phyloP scores from a whole-genome alignment of 2,797 vertebrate genomes.

The Telmatherina bonti region DNA sequence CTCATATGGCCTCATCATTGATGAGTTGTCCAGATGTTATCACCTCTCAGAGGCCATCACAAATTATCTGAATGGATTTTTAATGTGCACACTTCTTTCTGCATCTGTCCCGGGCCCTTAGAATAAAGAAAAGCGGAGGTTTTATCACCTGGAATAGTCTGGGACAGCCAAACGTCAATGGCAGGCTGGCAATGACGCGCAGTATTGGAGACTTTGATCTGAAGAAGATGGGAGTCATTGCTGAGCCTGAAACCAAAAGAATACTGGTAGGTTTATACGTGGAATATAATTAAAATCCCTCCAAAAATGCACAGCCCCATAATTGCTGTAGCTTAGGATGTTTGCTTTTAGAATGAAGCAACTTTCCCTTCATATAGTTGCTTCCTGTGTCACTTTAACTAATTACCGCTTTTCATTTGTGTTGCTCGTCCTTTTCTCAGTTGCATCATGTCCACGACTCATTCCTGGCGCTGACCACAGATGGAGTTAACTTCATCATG shows the following conservation, averaged over 20 bases:
- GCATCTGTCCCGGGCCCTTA: constrained; percentile 56
- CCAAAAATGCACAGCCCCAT: neutral
- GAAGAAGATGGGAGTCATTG: constrained; percentile 92
- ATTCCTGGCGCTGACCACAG: constrained; percentile 96
- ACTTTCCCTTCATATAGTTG: neutral
- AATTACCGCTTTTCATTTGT: neutral
- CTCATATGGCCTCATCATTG: neutral
- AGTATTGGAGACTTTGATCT: constrained; percentile 98
- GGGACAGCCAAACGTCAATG: constrained; percentile 96
- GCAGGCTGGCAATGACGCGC: constrained; percentile 95
- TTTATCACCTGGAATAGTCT: constrained; percentile 96
- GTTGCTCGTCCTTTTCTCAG: constrained; percentile 70
- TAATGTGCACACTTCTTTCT: neutral
- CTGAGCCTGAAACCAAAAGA: constrained; percentile 94
- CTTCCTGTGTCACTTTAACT: neutral
- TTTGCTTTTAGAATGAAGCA: neutral
- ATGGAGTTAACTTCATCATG: constrained; percentile 98
- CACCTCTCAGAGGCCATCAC: no score
- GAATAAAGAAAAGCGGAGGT: constrained; percentile 92
- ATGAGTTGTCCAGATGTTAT: neutral
- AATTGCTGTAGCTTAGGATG: neutral
- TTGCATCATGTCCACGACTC: constrained; percentile 90
- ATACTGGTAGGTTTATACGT: constrained; percentile 79
- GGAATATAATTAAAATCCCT: neutral
- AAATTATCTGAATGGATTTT: neutral